Evolutionary conservation across 2,797 vertebrate species (phyloP), one percentile per base, ranked within the genome.

Genomic region (Sebastes oblongus): DNA sequence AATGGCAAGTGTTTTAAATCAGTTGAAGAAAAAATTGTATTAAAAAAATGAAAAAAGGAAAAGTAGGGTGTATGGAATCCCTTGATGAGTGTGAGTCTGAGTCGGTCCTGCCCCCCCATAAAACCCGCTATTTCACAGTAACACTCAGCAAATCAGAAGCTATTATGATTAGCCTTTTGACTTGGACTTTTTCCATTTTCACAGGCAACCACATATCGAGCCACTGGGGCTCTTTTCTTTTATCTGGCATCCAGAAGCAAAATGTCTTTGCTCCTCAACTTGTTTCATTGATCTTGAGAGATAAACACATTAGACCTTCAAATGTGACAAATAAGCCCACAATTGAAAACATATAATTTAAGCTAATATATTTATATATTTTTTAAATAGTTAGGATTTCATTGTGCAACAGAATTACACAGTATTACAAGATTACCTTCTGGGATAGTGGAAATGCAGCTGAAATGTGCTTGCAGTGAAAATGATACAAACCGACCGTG

Each of bases 101-200:
- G n/a, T 64, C n/a, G 20, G 20, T 11, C 29, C 58, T 30, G 8
- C 16, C 8, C 16, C 9, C 32, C 61, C n/a, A 39, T 39, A 24
- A 39, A 64, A 24, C n/a, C 34, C 13, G 13, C 13, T 24, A 22
- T 22, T 71, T 25, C 14, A 30, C 34, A 62, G 59, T 34, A 61
- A 82, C 42, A 62, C 68, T 83, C 72, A 73, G 71, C 25, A 90
- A 88, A 88, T 86, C 77, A 78, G 34, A 75, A 84, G 54, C n/a
- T 70, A 55, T 77, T 79, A 2, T 72, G 86, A 22, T 50, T 50
- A 50, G 46, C 39, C 39, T 77, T 82, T 81, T 86, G 54, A 87
- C 39, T 69, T 36, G n/a, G 72, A 75, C 36, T 82, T 77, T 77
- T 86, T 85, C 18, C 18, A 76, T 82, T 84, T 85, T 81, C 66